Evolutionary conservation across 2,797 vertebrate species (phyloP), one percentile per base, ranked within the genome.

Genomic region (Danio kyathit): DNA sequence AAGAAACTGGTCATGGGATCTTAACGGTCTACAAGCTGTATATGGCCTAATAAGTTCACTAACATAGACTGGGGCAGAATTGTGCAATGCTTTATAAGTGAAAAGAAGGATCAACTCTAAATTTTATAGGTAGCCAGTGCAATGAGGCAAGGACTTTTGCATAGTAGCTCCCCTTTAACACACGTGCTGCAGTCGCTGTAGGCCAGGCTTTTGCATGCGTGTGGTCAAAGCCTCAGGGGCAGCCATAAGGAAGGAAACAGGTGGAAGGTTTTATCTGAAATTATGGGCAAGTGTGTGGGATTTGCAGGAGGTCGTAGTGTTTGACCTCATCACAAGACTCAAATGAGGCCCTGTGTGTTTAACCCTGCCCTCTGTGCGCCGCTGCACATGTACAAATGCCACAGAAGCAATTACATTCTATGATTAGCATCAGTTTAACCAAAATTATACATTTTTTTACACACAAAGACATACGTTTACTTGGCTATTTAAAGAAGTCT

Each of bases 281-380:
- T 17, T 57, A 40, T 6, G 11, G 17, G 16, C 46, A 66, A 19
- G 60, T 71, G 59, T 78, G 60, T 69, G n/a, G 56, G 51, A 49
- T 66, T 70, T 76, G 61, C 17, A 56, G 43, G 60, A 7, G 64
- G 71, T 63, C 21, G 46, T 12, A 16, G 46, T 69, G 61, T 43
- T 57, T 72, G 80, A 84, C 67, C 83, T 44, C 29, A 13, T 71
- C 44, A 77, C 67, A 60, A 70, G 51, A 70, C 38, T 17, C 29
- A 74, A 78, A 76, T 63, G 40, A 40, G 52, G 43, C 56, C 72
- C 73, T 57, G 56, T 78, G 43, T 52, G 38, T 70, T 66, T 66
- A 7, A 66, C 6, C 5, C 11, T 46, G 44, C 46, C n/a, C 64
- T 41, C 38, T 54, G 8, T 41, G 51, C 3, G 0, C 5, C 16